These are phyloP conservation scores for Danio kyathit DNA, from an alignment of 2,797 vertebrate genomes.

Conservation along the genomic window DNA sequence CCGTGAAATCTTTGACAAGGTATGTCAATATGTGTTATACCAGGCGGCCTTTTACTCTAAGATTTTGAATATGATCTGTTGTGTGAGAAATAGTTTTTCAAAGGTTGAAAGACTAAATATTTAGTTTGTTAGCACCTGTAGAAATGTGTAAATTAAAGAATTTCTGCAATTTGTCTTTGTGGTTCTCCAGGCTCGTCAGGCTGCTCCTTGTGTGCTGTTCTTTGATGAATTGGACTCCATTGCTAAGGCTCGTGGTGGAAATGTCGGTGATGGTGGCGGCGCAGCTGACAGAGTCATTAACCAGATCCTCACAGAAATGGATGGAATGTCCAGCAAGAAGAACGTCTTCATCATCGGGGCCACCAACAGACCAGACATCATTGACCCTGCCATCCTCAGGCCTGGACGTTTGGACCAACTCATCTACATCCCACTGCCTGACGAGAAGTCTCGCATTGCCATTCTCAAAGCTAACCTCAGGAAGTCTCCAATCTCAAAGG, in stretches of 20 bases:
- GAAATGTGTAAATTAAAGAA: background rate
- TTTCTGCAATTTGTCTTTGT: background rate
- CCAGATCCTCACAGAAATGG: constrained; percentile 98
- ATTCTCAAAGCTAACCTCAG: constrained; percentile 98
- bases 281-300: constrained; percentile 97
- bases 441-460: constrained; percentile 96
- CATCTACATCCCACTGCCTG: constrained; percentile 96
- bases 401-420: constrained; percentile 96
- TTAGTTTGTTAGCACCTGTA: background rate
- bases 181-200: constrained; percentile 88
- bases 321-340: constrained; percentile 98
- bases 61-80: background rate
- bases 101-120: background rate
- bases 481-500: constrained; percentile 97
- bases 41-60: background rate
- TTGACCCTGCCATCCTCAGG: constrained; percentile 96
- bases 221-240: constrained; percentile 98
- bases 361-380: constrained; percentile 98
- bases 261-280: constrained; percentile 93
- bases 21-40: constrained; percentile 59
- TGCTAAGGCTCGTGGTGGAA: constrained; percentile 95
- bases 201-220: constrained; percentile 95
- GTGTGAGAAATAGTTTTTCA: background rate
- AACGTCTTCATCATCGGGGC: constrained; percentile 98
- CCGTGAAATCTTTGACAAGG: constrained; percentile 98